phyloP scores from a whole-genome alignment of 2,797 vertebrate species.

The Synanceia verrucosa region DNA sequence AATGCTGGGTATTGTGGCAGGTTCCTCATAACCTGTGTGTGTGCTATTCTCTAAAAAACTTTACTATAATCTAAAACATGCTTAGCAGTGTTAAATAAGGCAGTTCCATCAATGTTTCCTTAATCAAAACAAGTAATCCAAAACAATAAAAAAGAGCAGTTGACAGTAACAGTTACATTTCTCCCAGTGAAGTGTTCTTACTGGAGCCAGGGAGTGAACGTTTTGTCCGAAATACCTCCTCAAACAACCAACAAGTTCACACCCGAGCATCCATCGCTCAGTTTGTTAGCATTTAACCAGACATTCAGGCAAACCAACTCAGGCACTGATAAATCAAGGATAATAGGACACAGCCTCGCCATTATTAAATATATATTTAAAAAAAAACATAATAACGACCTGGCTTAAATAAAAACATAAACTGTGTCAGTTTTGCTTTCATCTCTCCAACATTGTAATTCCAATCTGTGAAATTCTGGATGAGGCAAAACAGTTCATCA shows the following conservation, averaged over 20 bases:
- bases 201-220: not conserved
- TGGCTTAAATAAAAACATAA: no score
- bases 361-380: not conserved
- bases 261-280: not conserved
- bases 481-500: not conserved
- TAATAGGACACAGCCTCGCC: not conserved
- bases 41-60: no score
- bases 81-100: no score
- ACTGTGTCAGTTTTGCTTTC: no score
- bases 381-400: not conserved
- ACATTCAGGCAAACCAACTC: not conserved
- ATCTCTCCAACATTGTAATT: no score
- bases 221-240: not conserved
- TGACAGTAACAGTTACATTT: no score
- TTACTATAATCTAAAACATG: no score
- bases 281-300: no score
- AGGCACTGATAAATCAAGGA: not conserved
- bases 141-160: no score
- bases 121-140: no score
- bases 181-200: not conserved
- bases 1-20: not conserved
- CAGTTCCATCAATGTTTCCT: no score
- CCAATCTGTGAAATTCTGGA: no score
- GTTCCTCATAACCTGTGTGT: not conserved
- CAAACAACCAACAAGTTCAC: not conserved